Base-by-base conservation (phyloP, 2,888 invertebrate species). In the Euphydryas editha region DNA sequence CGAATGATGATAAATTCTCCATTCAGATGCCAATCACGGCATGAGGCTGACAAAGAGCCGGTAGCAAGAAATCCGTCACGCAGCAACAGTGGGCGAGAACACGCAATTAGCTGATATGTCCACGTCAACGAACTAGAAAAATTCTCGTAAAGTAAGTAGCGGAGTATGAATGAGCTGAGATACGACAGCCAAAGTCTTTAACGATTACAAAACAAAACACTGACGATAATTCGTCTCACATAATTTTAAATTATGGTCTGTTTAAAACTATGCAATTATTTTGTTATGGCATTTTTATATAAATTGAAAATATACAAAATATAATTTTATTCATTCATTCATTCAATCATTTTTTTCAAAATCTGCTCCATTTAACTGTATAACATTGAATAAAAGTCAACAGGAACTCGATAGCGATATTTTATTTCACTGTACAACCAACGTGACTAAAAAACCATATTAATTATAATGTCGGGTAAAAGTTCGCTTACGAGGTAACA, bases 91-190 rank as follows among this genome's bases (percentile, higher is more conserved):
- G 81, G 85, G 84, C 84, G 85, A 83, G 75, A 83, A 77, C 73
- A 78, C 77, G 81, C 79, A 85, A 89, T 90, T 88, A 89, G 81
- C 76, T 71, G 76, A 74, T 73, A 72, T 69, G 77, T 76, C 69
- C 80, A 82, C 85, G 83, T 84, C 86, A 85, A 79, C 78, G 76
- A 80, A 82, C 79, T 79, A 83, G 81, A 84, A 82, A 80, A 78
- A 82, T 81, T 81, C 81, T 76, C 67, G 47, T 67, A 56, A 63
- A 66, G 56, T 51, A 36, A 60, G 47, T 71, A 73, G 74, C 71
- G 72, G 74, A 81, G 79, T 80, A 81, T 76, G 74, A 79, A 87
- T 83, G 81, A 56, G 42, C 58, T 8, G 47, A 47, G 62, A 30
- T 85, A 75, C 78, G 68, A 69, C 73, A 84, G 63, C 70, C 68